Conservation (phyloP, 2,113 vertebrate genomes). For the Furnarius figulus region DNA sequence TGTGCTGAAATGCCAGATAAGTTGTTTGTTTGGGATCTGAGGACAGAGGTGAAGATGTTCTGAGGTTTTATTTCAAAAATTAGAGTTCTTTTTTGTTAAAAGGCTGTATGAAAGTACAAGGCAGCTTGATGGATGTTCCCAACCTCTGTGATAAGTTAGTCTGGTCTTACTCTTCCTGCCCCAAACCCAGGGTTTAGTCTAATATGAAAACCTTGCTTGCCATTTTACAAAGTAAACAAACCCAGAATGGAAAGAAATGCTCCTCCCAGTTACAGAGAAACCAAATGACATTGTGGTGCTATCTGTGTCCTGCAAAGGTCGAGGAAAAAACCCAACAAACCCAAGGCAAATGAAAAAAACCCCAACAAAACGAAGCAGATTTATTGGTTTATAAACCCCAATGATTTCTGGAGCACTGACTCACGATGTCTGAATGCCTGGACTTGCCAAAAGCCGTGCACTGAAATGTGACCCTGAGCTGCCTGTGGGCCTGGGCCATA, state of each 20-base stretch:
- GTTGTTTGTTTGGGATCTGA: background rate
- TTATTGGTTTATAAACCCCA: background rate
- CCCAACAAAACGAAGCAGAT: background rate
- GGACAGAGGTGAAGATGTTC: background rate
- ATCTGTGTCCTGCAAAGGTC: background rate
- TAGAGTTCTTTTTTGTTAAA: background rate
- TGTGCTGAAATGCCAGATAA: background rate
- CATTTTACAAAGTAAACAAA: background rate
- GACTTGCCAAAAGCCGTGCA: background rate
- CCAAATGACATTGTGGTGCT: background rate
- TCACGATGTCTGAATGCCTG: conserved; percentile 12
- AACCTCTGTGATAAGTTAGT: background rate
- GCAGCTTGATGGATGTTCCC: background rate
- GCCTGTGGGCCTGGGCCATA: background rate
- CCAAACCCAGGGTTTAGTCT: background rate
- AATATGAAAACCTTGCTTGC: background rate
- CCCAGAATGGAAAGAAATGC: background rate
- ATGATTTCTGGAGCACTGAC: conserved; percentile 36
- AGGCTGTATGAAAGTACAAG: background rate
- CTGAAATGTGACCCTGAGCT: background rate
- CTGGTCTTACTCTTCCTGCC: background rate
- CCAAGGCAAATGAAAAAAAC: background rate
- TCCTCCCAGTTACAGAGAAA: background rate
- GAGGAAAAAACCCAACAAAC: background rate
- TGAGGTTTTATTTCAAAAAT: background rate